Evolutionary conservation across 2,797 vertebrate genomes (phyloP).

Genomic region (Chrosomus eos): DNA sequence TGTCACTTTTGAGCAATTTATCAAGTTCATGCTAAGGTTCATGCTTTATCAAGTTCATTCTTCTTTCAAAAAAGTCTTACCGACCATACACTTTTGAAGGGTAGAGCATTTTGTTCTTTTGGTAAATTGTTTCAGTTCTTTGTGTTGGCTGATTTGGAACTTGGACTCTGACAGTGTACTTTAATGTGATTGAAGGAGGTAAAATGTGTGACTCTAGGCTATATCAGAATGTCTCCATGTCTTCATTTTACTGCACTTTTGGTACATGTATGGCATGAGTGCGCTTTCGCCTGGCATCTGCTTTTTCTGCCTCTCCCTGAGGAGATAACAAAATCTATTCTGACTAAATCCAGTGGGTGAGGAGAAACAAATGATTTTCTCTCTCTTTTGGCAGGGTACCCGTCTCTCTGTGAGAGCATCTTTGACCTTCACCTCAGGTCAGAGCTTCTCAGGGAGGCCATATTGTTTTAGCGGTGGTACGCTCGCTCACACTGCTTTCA

Average conservation of each 20-base stretch:
- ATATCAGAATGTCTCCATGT: slow-evolving; percentile 9
- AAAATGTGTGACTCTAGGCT: background rate
- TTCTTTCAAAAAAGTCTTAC: no score
- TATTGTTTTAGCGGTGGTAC: slow-evolving; percentile 14
- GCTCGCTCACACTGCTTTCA: slow-evolving; percentile 23
- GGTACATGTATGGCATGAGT: slow-evolving; percentile 23
- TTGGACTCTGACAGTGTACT: background rate
- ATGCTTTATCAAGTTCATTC: no score
- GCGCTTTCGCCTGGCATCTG: background rate
- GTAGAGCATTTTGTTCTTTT: background rate
- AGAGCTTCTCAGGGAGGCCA: background rate
- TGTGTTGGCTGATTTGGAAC: background rate
- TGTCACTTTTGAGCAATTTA: background rate
- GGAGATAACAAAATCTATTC: slow-evolving; percentile 23
- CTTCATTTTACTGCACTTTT: background rate
- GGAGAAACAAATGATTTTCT: slow-evolving; percentile 20
- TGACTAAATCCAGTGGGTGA: slow-evolving; percentile 14
- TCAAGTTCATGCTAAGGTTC: no score
- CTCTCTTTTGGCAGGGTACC: slow-evolving; percentile 14
- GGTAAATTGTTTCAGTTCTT: background rate
- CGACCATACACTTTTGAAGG: background rate
- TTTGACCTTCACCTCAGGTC: slow-evolving; percentile 38
- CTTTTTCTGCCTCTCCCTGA: slow-evolving; percentile 9
- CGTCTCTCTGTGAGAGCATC: slow-evolving; percentile 12
- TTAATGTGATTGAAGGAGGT: background rate